A percentile compares a stretch with the other conserved stretches of the same genome.
phyloP scores from a whole-genome alignment of 2,888 invertebrate species.

The Drosophila kambysellisi region DNA sequence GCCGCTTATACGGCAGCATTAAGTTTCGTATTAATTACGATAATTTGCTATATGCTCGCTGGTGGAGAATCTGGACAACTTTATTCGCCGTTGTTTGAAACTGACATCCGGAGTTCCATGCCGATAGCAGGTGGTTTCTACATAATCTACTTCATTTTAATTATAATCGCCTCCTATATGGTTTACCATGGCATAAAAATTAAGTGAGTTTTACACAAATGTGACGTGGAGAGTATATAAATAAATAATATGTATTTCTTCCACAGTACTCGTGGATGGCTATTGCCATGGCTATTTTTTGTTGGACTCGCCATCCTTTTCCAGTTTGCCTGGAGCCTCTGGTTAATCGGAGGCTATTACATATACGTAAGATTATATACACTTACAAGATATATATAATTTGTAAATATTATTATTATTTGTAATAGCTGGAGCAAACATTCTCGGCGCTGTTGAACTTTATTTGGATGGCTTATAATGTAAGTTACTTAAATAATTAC shows the following conservation, averaged over 20 bases:
- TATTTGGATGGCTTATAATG: constrained; percentile 94
- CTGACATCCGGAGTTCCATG: constrained; percentile 91
- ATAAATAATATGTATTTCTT: neutral
- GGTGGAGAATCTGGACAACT: constrained; percentile 96
- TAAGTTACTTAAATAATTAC: constrained; percentile 79
- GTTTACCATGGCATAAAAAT: constrained; percentile 83
- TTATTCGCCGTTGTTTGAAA: constrained; percentile 95
- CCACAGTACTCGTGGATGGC: constrained; percentile 90
- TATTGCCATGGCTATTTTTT: constrained; percentile 92
- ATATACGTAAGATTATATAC: constrained; percentile 90
- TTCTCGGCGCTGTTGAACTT: constrained; percentile 91
- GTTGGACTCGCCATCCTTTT: constrained; percentile 90
- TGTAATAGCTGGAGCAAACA: constrained; percentile 90
- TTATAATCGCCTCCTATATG: constrained; percentile 87
- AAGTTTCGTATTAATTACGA: constrained; percentile 90
- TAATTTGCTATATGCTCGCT: constrained; percentile 90
- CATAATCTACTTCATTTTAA: constrained; percentile 80
- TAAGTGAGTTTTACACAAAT: constrained; percentile 60
- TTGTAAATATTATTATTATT: constrained; percentile 1
- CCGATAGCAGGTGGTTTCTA: constrained; percentile 88
- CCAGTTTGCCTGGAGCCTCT: constrained; percentile 92
- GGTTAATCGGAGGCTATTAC: constrained; percentile 95
- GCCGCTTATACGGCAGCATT: constrained; percentile 92
- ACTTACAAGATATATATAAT: neutral
- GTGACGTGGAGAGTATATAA: too few species aligned